A percentile compares a stretch with the other conserved stretches of the same genome.
These are phyloP conservation scores for Plemyria rubiginata DNA, from an alignment of 2,888 invertebrate genomes.

Conservation along the genomic window DNA sequence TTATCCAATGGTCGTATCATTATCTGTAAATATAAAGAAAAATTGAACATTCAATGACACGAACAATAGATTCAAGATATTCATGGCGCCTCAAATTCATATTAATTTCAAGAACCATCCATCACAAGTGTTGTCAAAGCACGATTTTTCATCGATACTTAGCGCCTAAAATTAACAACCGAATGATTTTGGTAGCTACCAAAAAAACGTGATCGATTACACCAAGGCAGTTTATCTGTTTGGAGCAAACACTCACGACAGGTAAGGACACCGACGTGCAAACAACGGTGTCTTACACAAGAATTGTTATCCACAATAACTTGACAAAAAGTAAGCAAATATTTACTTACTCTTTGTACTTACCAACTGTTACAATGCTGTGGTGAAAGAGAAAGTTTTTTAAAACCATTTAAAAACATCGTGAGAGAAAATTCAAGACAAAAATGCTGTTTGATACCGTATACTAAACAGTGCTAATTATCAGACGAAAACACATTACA, in stretches of 20 bases:
- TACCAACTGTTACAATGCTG: slow-evolving; percentile 49
- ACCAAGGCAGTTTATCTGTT: slow-evolving; percentile 56
- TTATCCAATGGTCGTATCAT: neutral
- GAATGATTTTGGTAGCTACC: slow-evolving; percentile 62
- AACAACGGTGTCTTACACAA: slow-evolving; percentile 50
- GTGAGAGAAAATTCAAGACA: slow-evolving; percentile 52
- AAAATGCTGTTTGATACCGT: slow-evolving; percentile 58
- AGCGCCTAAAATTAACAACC: slow-evolving; percentile 60
- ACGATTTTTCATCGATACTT: slow-evolving; percentile 65
- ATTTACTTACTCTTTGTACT: neutral
- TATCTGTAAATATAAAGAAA: slow-evolving; percentile 46
- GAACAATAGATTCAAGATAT: slow-evolving; percentile 10
- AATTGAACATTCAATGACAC: slow-evolving; percentile 41
- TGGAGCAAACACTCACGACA: slow-evolving; percentile 70
- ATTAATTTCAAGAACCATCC: slow-evolving; percentile 44
- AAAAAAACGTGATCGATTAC: slow-evolving; percentile 74
- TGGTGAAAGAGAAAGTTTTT: slow-evolving; percentile 56
- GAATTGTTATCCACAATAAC: slow-evolving; percentile 16
- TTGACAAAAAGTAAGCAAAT: slow-evolving; percentile 4
- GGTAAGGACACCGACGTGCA: slow-evolving; percentile 65
- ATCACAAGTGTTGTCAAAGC: slow-evolving; percentile 68
- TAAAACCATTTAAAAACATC: slow-evolving; percentile 47
- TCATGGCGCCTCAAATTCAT: slow-evolving; percentile 8
- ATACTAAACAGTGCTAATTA: slow-evolving; percentile 71
- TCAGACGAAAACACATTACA: slow-evolving; percentile 45